Percentiles rank a stretch among this genome's conserved stretches.
These are phyloP conservation scores for Petrocephalus sullivani DNA, from an alignment of 2,797 vertebrate species.

Conservation along the genomic window DNA sequence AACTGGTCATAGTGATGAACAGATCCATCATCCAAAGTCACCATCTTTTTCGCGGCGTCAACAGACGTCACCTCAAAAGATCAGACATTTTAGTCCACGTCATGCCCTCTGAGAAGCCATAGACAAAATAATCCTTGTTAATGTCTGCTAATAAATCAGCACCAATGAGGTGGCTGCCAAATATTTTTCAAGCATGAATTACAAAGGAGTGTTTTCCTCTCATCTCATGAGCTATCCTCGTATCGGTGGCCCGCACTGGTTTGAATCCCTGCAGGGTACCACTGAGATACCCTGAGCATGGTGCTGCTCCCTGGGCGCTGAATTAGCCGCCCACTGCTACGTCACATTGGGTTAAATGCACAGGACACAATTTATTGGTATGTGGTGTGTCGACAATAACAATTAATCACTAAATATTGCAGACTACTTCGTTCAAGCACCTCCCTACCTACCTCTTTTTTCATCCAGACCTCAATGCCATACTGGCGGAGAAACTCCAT, in stretches of 20 bases:
- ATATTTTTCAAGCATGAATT: neutral
- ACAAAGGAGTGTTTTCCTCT: neutral
- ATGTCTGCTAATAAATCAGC: neutral
- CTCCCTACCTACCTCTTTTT: conserved; percentile 64
- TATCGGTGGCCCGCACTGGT: no score
- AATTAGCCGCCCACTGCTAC: no score
- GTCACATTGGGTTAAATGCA: no score
- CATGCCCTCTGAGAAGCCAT: neutral
- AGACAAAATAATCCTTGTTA: neutral
- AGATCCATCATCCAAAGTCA: conserved; percentile 60
- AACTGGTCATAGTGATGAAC: conserved; percentile 69
- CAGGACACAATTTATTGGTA: no score
- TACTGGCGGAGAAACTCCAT: conserved; percentile 63
- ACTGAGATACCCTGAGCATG: no score
- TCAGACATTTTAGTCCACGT: neutral
- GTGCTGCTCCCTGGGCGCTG: no score
- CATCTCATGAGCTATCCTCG: neutral
- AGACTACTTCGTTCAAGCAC: neutral
- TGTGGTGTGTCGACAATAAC: no score
- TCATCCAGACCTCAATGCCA: conserved; percentile 68
- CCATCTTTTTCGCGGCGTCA: conserved; percentile 56
- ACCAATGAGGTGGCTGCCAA: neutral
- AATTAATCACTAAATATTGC: no score
- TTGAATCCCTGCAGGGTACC: no score
- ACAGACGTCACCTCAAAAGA: conserved; percentile 63